Conservation (phyloP, 2,797 vertebrate species). For the Hybognathus amarus region DNA sequence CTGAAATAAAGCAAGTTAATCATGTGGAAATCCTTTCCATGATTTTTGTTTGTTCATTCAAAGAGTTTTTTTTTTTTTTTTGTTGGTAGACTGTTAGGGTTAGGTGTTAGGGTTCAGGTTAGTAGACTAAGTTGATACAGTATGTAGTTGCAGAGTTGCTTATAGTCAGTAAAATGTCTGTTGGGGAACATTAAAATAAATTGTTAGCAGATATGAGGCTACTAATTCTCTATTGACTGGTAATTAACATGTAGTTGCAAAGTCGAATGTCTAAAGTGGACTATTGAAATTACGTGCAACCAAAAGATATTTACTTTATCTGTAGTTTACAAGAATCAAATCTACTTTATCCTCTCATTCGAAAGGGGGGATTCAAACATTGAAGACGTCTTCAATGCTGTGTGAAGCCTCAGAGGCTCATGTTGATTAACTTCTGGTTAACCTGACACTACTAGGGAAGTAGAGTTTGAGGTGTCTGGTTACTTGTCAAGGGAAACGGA, state of each 20-base stretch:
- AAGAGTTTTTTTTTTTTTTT: too few relatives aligned
- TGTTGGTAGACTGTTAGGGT: neutral
- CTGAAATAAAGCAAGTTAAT: too few relatives aligned
- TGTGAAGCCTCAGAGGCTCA: conserved; percentile 22
- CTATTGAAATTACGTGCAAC: neutral
- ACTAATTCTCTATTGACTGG: too few relatives aligned
- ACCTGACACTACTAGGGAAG: conserved; percentile 55
- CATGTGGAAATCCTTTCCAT: too few relatives aligned
- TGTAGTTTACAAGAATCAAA: neutral
- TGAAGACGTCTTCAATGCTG: conserved; percentile 14
- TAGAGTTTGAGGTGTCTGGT: conserved; percentile 49
- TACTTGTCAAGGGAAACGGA: conserved; percentile 49
- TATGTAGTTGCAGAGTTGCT: neutral
- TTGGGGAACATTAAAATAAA: too few relatives aligned
- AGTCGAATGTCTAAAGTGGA: neutral
- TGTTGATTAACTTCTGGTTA: conserved; percentile 42
- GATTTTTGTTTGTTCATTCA: too few relatives aligned
- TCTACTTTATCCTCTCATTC: neutral
- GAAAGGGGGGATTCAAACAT: conserved; percentile 16
- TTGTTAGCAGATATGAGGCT: too few relatives aligned
- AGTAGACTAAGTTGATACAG: neutral
- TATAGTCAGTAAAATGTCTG: too few relatives aligned
- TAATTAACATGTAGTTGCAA: neutral
- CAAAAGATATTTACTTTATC: neutral
- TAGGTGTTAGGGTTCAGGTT: neutral